Evolutionary conservation across 2,797 vertebrate species (phyloP), one percentile per base, ranked within the genome.

Genomic region (Microctenopoma steveboyesi): DNA sequence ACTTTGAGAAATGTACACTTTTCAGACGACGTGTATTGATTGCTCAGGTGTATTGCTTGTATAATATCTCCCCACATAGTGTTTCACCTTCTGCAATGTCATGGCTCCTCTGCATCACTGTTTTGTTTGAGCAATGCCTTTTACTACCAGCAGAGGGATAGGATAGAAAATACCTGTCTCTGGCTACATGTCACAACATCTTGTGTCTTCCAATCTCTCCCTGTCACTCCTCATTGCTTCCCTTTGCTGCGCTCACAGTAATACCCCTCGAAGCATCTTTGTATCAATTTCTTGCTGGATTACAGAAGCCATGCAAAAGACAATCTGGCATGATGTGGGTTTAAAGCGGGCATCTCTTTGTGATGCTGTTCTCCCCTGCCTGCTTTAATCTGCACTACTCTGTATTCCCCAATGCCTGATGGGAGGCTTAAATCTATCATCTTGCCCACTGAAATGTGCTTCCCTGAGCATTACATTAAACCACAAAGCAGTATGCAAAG

Each of bases 381-480:
- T 87, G 81, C 88, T 91, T 92, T 93, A 91, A 92, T 93, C 90
- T 91, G 72, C 76, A 55, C 64, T 61, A 71, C 83, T 88, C 76
- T 83, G 81, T 92, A 92, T 92, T 93, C 91, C 92, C 92, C 76
- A 68, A 78, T 70, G 90, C 88, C 88, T 91, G 89, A 92, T 89
- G 89, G 86, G 88, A 90, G 87, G 89, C 90, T 94, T 92, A 93
- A 92, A 93, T 91, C 90, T 89, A 92, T 94, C 89, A 89, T 90
- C 84, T 86, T 90, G 77, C 87, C 88, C 83, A 87, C 84, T 91
- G 90, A 93, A 92, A 91, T 89, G 89, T 90, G 90, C 89, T 87
- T 92, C 85, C 87, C 80, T 86, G 87, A 86, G 91, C 88, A 89
- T 90, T 89, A 89, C 86, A 82, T 87, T 86, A 83, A 90, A 88